Evolutionary conservation across 2,888 invertebrate species (phyloP).

Genomic region (Coenonympha glycerion): DNA sequence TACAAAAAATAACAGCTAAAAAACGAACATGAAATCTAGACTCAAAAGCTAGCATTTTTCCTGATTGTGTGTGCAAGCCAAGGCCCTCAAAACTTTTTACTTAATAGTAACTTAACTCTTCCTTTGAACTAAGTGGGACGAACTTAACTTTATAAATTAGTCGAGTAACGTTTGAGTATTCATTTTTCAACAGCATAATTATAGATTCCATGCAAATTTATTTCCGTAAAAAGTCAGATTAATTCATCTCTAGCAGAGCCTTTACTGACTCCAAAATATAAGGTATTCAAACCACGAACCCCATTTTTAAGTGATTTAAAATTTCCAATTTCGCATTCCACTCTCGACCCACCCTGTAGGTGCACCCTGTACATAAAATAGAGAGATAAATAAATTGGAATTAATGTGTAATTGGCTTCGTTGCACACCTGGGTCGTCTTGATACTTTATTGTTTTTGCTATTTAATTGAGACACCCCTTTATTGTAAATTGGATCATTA

Average conservation of each 20-base stretch:
- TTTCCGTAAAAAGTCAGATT: not conserved
- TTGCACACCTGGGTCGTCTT: slow-evolving; percentile 36
- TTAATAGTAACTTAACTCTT: too few relatives aligned
- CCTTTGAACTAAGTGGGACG: too few relatives aligned
- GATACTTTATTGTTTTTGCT: slow-evolving; percentile 35
- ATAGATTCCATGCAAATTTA: not conserved
- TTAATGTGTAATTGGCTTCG: slow-evolving; percentile 55
- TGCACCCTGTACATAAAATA: not conserved
- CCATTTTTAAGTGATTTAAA: slow-evolving; percentile 7
- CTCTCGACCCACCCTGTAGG: not conserved
- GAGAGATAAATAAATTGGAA: slow-evolving; percentile 39
- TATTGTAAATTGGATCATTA: too few relatives aligned
- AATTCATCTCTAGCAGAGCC: not conserved
- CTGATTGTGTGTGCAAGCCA: too few relatives aligned
- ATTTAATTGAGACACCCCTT: not conserved
- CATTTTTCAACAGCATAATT: too few relatives aligned
- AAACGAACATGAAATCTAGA: too few relatives aligned
- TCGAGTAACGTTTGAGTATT: too few relatives aligned
- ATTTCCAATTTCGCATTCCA: slow-evolving; percentile 1
- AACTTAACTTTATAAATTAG: too few relatives aligned
- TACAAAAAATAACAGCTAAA: too few relatives aligned
- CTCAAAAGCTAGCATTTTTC: too few relatives aligned
- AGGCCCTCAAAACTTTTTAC: too few relatives aligned
- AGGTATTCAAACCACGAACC: not conserved
- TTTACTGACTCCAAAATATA: not conserved